phyloP scores from a whole-genome alignment of 92 coral and sea anemone genomes.

The Paramuricea clavata region DNA sequence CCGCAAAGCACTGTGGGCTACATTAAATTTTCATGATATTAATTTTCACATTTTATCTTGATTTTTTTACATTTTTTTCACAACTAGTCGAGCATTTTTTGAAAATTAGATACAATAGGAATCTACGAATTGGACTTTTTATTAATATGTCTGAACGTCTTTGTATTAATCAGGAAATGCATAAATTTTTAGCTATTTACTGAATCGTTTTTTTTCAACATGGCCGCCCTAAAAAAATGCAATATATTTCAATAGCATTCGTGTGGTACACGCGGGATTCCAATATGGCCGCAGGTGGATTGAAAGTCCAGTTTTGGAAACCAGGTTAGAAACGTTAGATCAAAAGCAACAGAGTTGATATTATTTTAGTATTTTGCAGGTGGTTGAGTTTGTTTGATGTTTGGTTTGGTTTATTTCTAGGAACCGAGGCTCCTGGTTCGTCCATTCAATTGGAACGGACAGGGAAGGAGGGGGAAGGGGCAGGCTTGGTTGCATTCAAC shows the following conservation, averaged over 20 bases:
- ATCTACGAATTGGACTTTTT: background rate
- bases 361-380: constrained; percentile 8
- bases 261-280: constrained; percentile 37
- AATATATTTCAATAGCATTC: background rate
- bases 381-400: background rate
- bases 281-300: constrained; percentile 75
- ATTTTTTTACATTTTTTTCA: background rate
- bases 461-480: constrained; percentile 67
- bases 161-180: background rate
- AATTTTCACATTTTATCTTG: background rate
- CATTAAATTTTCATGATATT: background rate
- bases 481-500: constrained; percentile 75
- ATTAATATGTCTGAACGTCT: background rate
- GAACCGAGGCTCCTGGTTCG: constrained; percentile 86
- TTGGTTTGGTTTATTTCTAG: constrained; percentile 19
- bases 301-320: constrained; percentile 89
- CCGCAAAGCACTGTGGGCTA: constrained; percentile 8
- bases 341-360: background rate
- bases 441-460: constrained; percentile 80
- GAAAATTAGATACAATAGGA: background rate
- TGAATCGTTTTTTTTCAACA: too few relatives aligned
- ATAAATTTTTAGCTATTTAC: background rate
- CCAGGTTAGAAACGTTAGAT: constrained; percentile 65
- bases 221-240: background rate
- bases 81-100: background rate